Conservation (phyloP, 2,888 invertebrate species). For the Scaptomyza tumidula region DNA sequence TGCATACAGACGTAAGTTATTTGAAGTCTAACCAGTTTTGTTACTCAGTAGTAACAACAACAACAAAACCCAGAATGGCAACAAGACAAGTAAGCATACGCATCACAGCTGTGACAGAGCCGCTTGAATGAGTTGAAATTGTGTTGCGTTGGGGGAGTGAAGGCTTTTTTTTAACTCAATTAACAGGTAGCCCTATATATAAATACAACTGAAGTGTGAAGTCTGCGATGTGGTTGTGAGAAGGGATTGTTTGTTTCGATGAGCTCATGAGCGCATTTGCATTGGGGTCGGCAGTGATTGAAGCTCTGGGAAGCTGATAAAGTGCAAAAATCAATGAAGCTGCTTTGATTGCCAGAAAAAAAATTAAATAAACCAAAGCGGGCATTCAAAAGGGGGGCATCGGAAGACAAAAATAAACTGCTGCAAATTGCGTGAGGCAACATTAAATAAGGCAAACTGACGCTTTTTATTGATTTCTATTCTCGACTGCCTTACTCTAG, state of each 20-base stretch:
- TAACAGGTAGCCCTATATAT: constrained; percentile 49
- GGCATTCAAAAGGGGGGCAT: not conserved
- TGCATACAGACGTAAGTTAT: not conserved
- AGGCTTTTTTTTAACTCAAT: constrained; percentile 39
- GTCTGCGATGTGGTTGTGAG: constrained; percentile 9
- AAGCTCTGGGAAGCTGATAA: constrained; percentile 70
- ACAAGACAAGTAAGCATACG: constrained; percentile 9
- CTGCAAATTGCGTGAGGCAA: constrained; percentile 63
- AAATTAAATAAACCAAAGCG: constrained; percentile 1
- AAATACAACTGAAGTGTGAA: constrained; percentile 16
- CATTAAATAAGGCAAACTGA: constrained; percentile 56
- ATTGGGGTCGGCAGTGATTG: constrained; percentile 43
- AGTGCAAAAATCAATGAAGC: constrained; percentile 78
- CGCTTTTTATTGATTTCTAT: constrained; percentile 70
- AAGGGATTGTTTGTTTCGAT: constrained; percentile 31
- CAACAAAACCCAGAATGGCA: not conserved
- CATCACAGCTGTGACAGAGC: constrained; percentile 49
- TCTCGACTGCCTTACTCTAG: constrained; percentile 18
- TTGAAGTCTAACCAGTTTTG: constrained; percentile 46
- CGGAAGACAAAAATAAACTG: constrained; percentile 36
- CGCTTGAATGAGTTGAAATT: constrained; percentile 36
- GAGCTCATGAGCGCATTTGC: constrained; percentile 64
- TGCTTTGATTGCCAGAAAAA: constrained; percentile 50
- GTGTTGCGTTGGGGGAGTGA: constrained; percentile 3
- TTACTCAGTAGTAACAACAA: constrained; percentile 8